Percentiles rank a stretch among this genome's conserved stretches.
Evolutionary conservation across 2,113 vertebrate species (phyloP).

Genomic region (Pelobates fuscus): DNA sequence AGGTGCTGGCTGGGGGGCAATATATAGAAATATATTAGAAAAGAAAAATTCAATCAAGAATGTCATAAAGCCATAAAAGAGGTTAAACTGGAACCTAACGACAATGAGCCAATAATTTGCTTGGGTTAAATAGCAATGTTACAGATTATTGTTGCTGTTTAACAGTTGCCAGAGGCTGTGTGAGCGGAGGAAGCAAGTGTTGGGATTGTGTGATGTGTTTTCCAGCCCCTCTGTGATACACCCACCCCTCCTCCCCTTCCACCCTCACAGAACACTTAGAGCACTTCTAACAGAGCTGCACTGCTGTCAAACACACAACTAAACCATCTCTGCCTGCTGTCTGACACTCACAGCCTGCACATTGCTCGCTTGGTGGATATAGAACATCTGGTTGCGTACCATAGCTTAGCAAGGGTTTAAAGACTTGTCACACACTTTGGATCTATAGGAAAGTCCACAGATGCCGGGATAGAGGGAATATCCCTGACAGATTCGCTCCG

Average conservation of each 20-base stretch:
- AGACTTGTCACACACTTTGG: constrained; percentile 4
- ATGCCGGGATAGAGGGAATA: constrained; percentile 18
- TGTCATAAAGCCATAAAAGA: neutral
- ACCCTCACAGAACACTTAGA: neutral
- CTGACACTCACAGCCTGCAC: constrained; percentile 1
- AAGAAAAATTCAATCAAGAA: too few species aligned
- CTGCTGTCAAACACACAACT: constrained; percentile 24
- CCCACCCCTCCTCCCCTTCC: constrained; percentile 9
- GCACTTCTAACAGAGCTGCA: constrained; percentile 1
- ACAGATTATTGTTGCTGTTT: neutral
- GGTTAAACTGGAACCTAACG: neutral
- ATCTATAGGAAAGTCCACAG: neutral
- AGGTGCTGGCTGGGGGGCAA: too few species aligned
- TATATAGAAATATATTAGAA: too few species aligned
- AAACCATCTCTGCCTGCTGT: neutral
- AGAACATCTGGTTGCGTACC: neutral
- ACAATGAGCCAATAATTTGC: neutral
- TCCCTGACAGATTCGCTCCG: neutral
- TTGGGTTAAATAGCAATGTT: neutral
- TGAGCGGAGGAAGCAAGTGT: constrained; percentile 18
- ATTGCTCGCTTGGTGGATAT: neutral
- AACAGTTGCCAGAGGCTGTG: neutral
- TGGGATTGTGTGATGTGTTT: constrained; percentile 6
- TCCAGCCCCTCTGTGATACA: constrained; percentile 25
- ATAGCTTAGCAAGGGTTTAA: neutral